These are phyloP conservation scores for Hylaeus volcanicus DNA, from an alignment of 1,140 invertebrate genomes.

Conservation along the genomic window DNA sequence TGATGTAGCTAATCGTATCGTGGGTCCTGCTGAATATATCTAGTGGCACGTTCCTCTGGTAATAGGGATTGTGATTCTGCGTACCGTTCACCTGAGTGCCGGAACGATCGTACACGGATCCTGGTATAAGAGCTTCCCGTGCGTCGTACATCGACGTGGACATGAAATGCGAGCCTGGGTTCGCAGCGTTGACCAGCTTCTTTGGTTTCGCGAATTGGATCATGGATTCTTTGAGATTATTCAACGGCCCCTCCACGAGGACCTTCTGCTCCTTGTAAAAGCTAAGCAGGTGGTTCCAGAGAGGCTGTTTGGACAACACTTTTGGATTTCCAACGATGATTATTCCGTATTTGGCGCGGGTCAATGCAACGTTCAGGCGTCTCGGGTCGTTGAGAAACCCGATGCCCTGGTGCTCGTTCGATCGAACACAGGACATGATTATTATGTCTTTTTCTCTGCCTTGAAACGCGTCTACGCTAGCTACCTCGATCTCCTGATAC, in stretches of 20 bases:
- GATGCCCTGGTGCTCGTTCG: slow-evolving; percentile 96
- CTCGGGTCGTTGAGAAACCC: slow-evolving; percentile 98
- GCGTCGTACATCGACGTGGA: slow-evolving; percentile 96
- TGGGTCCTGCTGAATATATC: slow-evolving; percentile 86
- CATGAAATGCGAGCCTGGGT: slow-evolving; percentile 98
- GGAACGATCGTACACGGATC: slow-evolving; percentile 89
- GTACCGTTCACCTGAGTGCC: slow-evolving; percentile 80
- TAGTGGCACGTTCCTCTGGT: slow-evolving; percentile 79
- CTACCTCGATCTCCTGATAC: slow-evolving; percentile 99
- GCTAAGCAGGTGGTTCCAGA: slow-evolving; percentile 99
- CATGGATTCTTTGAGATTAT: slow-evolving; percentile 97
- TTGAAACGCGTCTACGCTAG: slow-evolving; percentile 99
- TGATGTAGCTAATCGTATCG: slow-evolving; percentile 96
- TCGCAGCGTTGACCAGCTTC: slow-evolving; percentile 95
- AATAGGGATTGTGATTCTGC: slow-evolving; percentile 79
- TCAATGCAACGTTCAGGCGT: slow-evolving; percentile 98
- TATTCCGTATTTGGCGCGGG: slow-evolving; percentile 97
- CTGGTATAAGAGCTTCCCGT: slow-evolving; percentile 93
- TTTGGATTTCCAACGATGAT: slow-evolving; percentile 99
- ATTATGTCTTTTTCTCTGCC: slow-evolving; percentile 99
- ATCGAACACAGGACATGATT: slow-evolving; percentile 98
- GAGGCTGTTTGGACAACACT: slow-evolving; percentile 97
- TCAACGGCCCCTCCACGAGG: slow-evolving; percentile 98
- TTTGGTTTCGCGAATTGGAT: slow-evolving; percentile 99
- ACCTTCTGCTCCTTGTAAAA: slow-evolving; percentile 99